Evolutionary conservation across 2,797 vertebrate genomes (phyloP).

Genomic region (Chelmon rostratus): DNA sequence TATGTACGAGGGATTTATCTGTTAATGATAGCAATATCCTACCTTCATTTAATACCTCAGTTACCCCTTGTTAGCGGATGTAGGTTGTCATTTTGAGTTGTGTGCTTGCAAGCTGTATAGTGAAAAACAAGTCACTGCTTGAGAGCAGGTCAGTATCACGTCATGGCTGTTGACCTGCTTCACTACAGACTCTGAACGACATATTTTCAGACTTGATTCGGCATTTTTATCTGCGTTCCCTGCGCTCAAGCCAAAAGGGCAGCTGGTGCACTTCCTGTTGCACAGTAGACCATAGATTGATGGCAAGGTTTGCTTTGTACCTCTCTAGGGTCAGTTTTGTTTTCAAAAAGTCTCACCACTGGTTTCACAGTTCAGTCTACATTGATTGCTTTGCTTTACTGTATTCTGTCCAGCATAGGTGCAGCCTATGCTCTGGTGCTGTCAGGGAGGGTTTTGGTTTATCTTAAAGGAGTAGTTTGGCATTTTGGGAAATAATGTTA

Average conservation of each 20-base stretch:
- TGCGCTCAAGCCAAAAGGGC: conserved; percentile 45
- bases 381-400: conserved; percentile 43
- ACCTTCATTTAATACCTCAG: conserved; percentile 74
- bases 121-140: conserved; percentile 72
- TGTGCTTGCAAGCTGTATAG: conserved; percentile 59
- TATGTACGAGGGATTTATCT: conserved; percentile 57
- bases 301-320: conserved; percentile 44
- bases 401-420: conserved; percentile 21
- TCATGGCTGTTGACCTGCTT: conserved; percentile 47
- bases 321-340: conserved; percentile 21
- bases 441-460: conserved; percentile 10
- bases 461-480: background rate
- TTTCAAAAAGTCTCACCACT: conserved; percentile 76
- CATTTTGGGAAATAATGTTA: conserved; percentile 8
- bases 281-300: conserved; percentile 36
- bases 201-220: conserved; percentile 54
- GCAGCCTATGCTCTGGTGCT: conserved; percentile 23
- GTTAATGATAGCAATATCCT: conserved; percentile 82
- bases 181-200: conserved; percentile 61
- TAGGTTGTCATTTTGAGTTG: conserved; percentile 61
- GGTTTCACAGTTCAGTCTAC: conserved; percentile 58
- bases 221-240: conserved; percentile 34
- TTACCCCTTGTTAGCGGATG: conserved; percentile 52
- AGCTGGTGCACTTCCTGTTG: conserved; percentile 54
- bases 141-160: conserved; percentile 51